A percentile compares a stretch with the other conserved stretches of the same genome.
phyloP scores from a whole-genome alignment of 2,888 invertebrate genomes.

The Palloptera scutellata region DNA sequence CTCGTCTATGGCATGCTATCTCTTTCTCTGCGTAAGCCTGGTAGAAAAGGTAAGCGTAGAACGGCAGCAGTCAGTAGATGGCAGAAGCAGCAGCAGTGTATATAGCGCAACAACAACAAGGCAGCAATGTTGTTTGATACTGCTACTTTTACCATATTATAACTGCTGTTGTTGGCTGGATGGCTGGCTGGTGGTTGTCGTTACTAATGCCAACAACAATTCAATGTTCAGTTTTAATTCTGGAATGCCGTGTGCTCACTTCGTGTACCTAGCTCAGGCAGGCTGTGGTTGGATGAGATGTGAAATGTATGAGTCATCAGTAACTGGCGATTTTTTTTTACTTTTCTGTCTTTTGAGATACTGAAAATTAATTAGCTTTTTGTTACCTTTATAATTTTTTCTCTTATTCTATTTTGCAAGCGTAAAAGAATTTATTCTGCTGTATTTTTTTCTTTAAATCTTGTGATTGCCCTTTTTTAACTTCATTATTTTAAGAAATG shows the following conservation, averaged over 20 bases:
- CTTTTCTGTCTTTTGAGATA: not conserved
- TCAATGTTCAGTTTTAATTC: not conserved
- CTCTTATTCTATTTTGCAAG: not conserved
- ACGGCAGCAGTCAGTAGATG: constrained; percentile 37
- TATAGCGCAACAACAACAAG: constrained; percentile 33
- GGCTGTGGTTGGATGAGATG: not conserved
- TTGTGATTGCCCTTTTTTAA: not conserved
- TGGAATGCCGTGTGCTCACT: not conserved
- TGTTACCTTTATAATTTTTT: not conserved
- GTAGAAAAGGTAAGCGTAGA: constrained; percentile 52
- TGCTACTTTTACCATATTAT: constrained; percentile 50
- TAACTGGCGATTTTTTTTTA: not conserved
- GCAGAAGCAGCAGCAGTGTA: constrained; percentile 25
- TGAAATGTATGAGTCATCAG: constrained; percentile 7
- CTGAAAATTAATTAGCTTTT: not conserved
- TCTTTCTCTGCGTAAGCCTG: constrained; percentile 59
- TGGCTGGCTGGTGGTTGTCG: constrained; percentile 34
- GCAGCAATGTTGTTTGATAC: constrained; percentile 42
- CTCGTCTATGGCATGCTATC: constrained; percentile 40
- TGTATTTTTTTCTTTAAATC: not conserved
- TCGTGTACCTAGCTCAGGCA: not conserved
- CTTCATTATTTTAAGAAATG: not conserved
- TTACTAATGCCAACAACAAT: not conserved
- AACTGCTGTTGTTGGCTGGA: constrained; percentile 31
- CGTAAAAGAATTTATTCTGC: too few species aligned